phyloP scores from a whole-genome alignment of 2,113 vertebrate genomes.

The Halichoeres trimaculatus region DNA sequence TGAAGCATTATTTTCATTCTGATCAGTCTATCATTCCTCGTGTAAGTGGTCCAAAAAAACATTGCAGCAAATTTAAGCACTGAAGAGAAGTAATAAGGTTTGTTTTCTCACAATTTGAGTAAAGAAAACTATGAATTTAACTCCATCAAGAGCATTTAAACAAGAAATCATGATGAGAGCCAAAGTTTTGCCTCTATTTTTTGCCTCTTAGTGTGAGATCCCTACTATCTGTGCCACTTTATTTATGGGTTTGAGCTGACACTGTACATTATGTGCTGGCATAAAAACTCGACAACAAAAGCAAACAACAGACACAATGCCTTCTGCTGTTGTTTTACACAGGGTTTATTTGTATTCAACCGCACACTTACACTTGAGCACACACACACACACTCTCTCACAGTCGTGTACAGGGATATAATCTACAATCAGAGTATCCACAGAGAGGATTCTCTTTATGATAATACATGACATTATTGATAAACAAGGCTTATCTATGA shows the following conservation, averaged over 20 bases:
- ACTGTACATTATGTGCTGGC: constrained; percentile 11
- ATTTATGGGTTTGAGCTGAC: constrained; percentile 13
- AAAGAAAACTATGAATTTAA: background rate
- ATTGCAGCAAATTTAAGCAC: background rate
- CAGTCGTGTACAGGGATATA: constrained; percentile 2
- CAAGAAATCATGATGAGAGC: background rate
- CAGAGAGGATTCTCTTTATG: constrained; percentile 6
- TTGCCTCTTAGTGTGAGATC: constrained; percentile 2
- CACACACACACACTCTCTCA: background rate
- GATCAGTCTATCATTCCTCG: no score
- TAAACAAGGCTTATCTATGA: background rate
- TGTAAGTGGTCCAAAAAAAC: no score
- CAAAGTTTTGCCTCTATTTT: background rate
- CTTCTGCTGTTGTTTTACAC: constrained; percentile 23
- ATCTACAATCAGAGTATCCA: constrained; percentile 7
- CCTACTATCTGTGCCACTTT: constrained; percentile 15
- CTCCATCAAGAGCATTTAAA: background rate
- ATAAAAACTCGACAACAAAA: constrained; percentile 22
- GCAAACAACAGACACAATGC: constrained; percentile 29
- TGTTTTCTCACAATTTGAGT: background rate
- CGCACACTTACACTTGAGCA: background rate
- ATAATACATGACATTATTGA: constrained; percentile 1
- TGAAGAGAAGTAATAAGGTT: background rate
- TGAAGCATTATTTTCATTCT: no score
- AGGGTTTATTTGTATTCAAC: background rate